Percentiles rank a stretch among this genome's conserved stretches.
These are phyloP conservation scores for Sussaba pulchella DNA, from an alignment of 2,888 invertebrate genomes.

Conservation along the genomic window DNA sequence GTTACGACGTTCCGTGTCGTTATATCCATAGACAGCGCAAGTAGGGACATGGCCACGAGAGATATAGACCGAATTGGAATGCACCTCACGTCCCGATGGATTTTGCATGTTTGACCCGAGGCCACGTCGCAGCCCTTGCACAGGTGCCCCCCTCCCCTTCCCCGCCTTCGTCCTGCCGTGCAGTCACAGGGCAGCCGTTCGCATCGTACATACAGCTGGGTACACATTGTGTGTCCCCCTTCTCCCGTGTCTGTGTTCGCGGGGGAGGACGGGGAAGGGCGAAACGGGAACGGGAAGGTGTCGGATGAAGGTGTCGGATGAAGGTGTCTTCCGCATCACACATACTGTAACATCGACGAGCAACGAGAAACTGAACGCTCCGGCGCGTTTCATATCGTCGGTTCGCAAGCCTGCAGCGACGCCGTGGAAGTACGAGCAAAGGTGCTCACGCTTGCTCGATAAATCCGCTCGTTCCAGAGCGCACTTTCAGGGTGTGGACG, in stretches of 20 bases:
- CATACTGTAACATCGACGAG: slow-evolving; percentile 9
- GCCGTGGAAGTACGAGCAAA: slow-evolving; percentile 2
- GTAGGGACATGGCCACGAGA: slow-evolving; percentile 70
- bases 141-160: slow-evolving; percentile 42
- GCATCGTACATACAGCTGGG: too few species aligned
- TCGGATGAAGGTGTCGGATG: slow-evolving; percentile 20
- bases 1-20: too few species aligned
- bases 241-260: not conserved
- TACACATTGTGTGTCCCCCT: too few species aligned
- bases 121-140: slow-evolving; percentile 63
- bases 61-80: slow-evolving; percentile 65
- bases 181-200: slow-evolving; percentile 19
- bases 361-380: slow-evolving; percentile 34
- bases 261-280: not conserved
- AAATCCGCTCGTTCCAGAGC: slow-evolving; percentile 25
- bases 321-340: slow-evolving; percentile 24
- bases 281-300: not conserved
- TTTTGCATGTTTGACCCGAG: slow-evolving; percentile 79
- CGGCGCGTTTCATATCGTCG: slow-evolving; percentile 34
- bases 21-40: slow-evolving; percentile 57
- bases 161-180: not conserved
- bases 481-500: slow-evolving; percentile 20
- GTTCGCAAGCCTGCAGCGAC: not conserved
- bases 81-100: slow-evolving; percentile 76
- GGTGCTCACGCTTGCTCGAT: slow-evolving; percentile 33